phyloP scores from a whole-genome alignment of 2,113 vertebrate genomes.

The Hemiscyllium ocellatum region DNA sequence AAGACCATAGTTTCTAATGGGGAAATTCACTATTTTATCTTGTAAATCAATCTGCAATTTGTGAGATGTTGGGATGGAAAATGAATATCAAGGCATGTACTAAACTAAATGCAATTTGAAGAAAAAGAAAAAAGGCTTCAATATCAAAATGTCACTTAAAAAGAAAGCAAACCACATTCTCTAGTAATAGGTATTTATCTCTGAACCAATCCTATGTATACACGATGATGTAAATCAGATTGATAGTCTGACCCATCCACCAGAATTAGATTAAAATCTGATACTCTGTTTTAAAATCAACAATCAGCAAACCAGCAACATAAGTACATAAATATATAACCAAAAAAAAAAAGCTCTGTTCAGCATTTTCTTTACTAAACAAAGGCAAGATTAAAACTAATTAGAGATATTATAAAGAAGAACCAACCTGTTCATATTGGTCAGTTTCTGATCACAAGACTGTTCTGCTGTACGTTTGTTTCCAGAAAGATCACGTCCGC shows the following conservation, averaged over 20 bases:
- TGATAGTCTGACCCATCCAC: not conserved
- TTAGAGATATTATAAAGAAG: not conserved
- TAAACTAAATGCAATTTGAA: not conserved
- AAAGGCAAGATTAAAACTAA: not conserved
- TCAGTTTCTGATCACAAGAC: slow-evolving; percentile 95
- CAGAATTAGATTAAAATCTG: not conserved
- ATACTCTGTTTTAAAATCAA: not conserved
- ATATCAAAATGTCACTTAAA: not conserved
- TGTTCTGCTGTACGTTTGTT: slow-evolving; percentile 96
- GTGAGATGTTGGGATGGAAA: not conserved
- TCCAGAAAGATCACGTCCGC: slow-evolving; percentile 87
- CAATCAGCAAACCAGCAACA: not conserved
- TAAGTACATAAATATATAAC: not conserved
- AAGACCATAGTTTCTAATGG: not conserved
- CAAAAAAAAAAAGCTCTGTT: not conserved
- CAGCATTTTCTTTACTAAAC: not conserved
- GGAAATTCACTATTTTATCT: not conserved
- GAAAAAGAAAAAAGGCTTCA: not conserved
- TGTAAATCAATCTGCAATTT: not conserved
- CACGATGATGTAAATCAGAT: not conserved
- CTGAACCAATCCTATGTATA: not conserved
- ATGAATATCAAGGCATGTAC: not conserved
- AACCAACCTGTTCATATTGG: slow-evolving; percentile 89
- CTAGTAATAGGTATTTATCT: not conserved
- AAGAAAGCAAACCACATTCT: not conserved